phyloP scores from a whole-genome alignment of 1,140 invertebrate genomes.

The Drosophila lacteicornis region DNA sequence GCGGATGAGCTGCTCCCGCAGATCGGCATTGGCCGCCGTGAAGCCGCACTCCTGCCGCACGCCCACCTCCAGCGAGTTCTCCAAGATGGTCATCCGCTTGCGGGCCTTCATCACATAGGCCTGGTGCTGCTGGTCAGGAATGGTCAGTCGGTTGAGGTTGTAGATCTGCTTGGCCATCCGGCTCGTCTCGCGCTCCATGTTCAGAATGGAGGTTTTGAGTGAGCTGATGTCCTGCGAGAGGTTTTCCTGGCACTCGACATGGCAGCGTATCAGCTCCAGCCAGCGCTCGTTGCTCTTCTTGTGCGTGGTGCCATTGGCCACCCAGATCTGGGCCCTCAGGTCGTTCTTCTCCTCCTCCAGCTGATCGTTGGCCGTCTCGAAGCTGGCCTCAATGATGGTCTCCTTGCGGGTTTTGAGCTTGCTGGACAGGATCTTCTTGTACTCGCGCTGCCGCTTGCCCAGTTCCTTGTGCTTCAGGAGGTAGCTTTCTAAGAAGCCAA shows the following conservation, averaged over 20 bases:
- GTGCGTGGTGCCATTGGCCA: slow-evolving; percentile 69
- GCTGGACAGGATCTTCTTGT: slow-evolving; percentile 74
- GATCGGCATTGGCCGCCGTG: slow-evolving; percentile 63
- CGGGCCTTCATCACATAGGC: slow-evolving; percentile 52
- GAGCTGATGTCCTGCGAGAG: slow-evolving; percentile 59
- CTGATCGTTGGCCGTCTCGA: slow-evolving; percentile 75
- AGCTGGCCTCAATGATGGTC: slow-evolving; percentile 75
- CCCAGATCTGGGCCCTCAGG: slow-evolving; percentile 78
- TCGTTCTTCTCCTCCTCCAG: slow-evolving; percentile 74
- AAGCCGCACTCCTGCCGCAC: slow-evolving; percentile 72
- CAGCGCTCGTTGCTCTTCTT: slow-evolving; percentile 46
- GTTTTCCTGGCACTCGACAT: slow-evolving; percentile 75
- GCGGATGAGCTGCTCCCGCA: slow-evolving; percentile 66
- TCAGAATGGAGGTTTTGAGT: slow-evolving; percentile 63
- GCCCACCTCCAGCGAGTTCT: slow-evolving; percentile 70
- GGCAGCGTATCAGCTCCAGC: slow-evolving; percentile 61
- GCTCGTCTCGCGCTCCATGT: slow-evolving; percentile 71
- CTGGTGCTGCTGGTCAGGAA: slow-evolving; percentile 70
- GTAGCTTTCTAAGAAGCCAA: slow-evolving; percentile 65
- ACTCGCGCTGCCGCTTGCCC: slow-evolving; percentile 75
- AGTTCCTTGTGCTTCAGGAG: slow-evolving; percentile 74
- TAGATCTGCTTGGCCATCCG: slow-evolving; percentile 70
- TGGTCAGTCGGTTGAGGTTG: slow-evolving; percentile 62
- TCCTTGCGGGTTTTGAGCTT: slow-evolving; percentile 74
- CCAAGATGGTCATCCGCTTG: slow-evolving; percentile 67